Base-by-base conservation (phyloP, 1,140 invertebrate species). In the Lordiphosa collinella region DNA sequence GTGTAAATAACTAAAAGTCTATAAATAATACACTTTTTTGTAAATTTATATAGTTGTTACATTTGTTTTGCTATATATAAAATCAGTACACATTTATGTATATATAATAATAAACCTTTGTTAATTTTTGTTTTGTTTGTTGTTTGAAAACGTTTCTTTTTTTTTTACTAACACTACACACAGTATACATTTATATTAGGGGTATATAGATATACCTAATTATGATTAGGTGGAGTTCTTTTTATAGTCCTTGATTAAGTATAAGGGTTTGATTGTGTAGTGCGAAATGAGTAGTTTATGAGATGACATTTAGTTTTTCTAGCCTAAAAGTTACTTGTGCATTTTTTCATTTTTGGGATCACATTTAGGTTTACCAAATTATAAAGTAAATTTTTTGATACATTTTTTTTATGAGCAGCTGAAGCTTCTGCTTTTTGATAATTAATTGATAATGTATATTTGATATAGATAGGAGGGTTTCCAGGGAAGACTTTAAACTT, bases 41-140 rank as follows among this genome's bases (percentile, higher is more conserved):
- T 62, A 60, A 52, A 59, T 68, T 67, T 55, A 59, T 69, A 74
- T 64, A 51, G 41, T 53, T 44, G 46, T 43, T 61, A 62, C 10
- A 40, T 43, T 52, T 38, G 44, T 31, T n/a, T 43, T 43, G 7
- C 29, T 56, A 48, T 82, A 67, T 78, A 82, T 82, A 84, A 84
- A 78, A 73, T 84, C 68, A 80, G 75, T 80, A 80, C 75, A 80
- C 76, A 82, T 79, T 65, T 36, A 79, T 73, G 58, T 75, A 74
- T 74, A 76, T 75, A 53, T 52, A 56, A 25, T 34, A 44, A 54
- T 47, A 53, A 73, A 73, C 50, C 36, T 31, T 29, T 59, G 36
- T 50, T 36, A 59, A 34, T 57, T 12, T 69, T 29, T 65, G 29
- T 52, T 53, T 3, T 47, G 32, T 52, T 16, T 62, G 29, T 62